Evolutionary conservation across 2,797 vertebrate genomes (phyloP).

Genomic region (Hyperoplus immaculatus): DNA sequence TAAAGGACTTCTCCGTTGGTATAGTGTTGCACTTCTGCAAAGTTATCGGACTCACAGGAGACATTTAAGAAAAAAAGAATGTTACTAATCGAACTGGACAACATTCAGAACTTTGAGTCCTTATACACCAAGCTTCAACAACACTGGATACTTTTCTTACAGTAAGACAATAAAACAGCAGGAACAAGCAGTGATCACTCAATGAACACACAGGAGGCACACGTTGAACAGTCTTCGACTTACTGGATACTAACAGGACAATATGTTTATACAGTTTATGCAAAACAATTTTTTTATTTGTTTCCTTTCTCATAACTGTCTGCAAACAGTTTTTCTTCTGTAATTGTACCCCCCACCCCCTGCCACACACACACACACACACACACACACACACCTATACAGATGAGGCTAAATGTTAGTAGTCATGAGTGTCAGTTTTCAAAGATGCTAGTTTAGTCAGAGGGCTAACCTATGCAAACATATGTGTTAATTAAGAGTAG

Average conservation of each 20-base stretch:
- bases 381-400: background rate
- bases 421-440: background rate
- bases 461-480: background rate
- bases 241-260: background rate
- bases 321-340: background rate
- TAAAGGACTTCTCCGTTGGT: slow-evolving; percentile 16
- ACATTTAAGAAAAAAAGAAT: slow-evolving; percentile 9
- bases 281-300: background rate
- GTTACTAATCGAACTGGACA: too few relatives aligned
- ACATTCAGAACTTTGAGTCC: slow-evolving; percentile 5
- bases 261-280: background rate
- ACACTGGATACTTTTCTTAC: background rate
- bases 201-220: too few relatives aligned
- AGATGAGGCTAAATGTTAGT: background rate
- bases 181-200: background rate
- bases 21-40: slow-evolving; percentile 15
- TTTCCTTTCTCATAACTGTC: background rate
- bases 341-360: background rate
- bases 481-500: background rate
- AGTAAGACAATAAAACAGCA: background rate
- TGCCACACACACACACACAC: background rate
- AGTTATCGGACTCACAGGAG: slow-evolving; percentile 8
- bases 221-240: too few relatives aligned
- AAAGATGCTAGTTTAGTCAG: background rate
- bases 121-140: slow-evolving; percentile 9